Evolutionary conservation across 2,888 invertebrate genomes (phyloP).

Genomic region (Uropetala carovei): DNA sequence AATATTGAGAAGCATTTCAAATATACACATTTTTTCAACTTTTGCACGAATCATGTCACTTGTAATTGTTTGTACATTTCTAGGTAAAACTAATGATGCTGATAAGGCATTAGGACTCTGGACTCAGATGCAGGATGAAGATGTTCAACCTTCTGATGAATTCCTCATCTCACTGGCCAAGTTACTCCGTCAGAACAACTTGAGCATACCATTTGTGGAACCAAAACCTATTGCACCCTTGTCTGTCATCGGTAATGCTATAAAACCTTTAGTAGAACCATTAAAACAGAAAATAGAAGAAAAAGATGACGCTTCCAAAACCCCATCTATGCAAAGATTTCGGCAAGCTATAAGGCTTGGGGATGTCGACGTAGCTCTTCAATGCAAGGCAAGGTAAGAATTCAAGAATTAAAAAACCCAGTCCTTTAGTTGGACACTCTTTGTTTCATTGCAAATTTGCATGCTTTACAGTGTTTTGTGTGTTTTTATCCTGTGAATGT

Average conservation of each 20-base stretch:
- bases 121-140: conserved; percentile 91
- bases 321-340: conserved; percentile 70
- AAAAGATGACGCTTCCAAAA: not conserved
- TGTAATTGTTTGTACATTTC: conserved; percentile 30
- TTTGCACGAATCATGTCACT: not conserved
- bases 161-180: conserved; percentile 83
- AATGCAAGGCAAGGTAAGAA: conserved; percentile 72
- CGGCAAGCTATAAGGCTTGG: conserved; percentile 75
- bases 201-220: conserved; percentile 84
- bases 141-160: conserved; percentile 82
- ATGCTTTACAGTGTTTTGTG: not conserved
- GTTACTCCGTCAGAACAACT: conserved; percentile 81
- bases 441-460: not conserved
- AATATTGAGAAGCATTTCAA: not conserved
- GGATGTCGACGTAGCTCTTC: conserved; percentile 76
- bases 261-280: conserved; percentile 45
- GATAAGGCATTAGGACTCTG: conserved; percentile 88
- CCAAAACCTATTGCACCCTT: conserved; percentile 73
- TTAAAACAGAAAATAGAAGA: conserved; percentile 33
- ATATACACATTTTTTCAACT: not conserved
- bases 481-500: not conserved
- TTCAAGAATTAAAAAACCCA: not conserved
- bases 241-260: conserved; percentile 26
- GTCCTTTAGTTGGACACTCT: not conserved
- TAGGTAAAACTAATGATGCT: conserved; percentile 81